Evolutionary conservation across 2,888 invertebrate genomes (phyloP).

Genomic region (Troglohyphantes excavatus): DNA sequence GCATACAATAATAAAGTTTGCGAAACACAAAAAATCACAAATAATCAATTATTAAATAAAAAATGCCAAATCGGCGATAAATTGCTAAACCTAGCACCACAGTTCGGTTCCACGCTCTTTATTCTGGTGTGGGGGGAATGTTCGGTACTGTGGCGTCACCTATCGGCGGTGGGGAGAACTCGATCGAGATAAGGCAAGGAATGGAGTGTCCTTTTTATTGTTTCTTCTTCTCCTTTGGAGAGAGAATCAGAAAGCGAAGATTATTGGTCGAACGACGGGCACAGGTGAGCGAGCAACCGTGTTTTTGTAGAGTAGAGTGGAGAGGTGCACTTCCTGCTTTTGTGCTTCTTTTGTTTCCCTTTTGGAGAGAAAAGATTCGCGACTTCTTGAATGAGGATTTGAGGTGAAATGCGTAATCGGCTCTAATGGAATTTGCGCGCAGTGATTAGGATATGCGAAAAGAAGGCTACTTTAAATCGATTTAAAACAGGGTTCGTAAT

Average conservation of each 20-base stretch:
- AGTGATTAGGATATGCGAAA: no score
- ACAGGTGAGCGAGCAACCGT: conserved; percentile 74
- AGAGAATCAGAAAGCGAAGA: conserved; percentile 56
- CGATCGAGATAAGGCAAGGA: conserved; percentile 1
- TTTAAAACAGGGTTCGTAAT: no score
- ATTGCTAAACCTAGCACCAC: no score
- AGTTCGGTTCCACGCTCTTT: conserved; percentile 40
- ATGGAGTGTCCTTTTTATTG: conserved; percentile 26
- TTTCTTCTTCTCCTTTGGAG: conserved; percentile 36
- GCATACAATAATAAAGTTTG: no score
- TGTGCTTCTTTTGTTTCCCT: conserved; percentile 73
- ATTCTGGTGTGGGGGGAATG: conserved; percentile 25
- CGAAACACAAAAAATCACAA: no score
- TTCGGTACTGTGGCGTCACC: conserved; percentile 59
- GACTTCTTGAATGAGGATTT: conserved; percentile 37
- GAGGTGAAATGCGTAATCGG: conserved; percentile 2
- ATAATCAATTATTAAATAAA: no score
- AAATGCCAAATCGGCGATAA: no score
- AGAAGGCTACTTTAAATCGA: no score
- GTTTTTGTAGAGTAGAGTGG: conserved; percentile 62
- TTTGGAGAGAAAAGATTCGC: conserved; percentile 28
- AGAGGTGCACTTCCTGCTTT: conserved; percentile 72
- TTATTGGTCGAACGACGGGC: conserved; percentile 76
- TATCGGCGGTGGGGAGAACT: conserved; percentile 5
- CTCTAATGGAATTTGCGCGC: background rate